Conservation (phyloP, 2,888 invertebrate species). For the Stenurella melanura region DNA sequence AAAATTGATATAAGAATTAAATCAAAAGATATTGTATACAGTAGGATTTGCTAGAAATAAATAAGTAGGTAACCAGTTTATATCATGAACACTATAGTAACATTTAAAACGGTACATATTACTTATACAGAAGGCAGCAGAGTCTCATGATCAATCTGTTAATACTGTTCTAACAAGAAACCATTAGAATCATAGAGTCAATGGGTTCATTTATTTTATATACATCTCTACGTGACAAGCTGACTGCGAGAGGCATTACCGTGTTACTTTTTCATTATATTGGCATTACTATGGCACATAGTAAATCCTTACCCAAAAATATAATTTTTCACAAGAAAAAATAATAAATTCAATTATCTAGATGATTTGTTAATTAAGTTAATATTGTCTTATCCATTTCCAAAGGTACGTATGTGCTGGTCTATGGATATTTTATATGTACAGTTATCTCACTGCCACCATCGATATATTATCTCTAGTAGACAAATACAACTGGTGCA, state of each 20-base stretch:
- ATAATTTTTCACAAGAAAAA: too few species aligned
- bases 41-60: neutral
- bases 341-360: too few species aligned
- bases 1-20: neutral
- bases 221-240: neutral
- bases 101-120: conserved; percentile 10
- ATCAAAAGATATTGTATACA: neutral
- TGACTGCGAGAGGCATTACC: neutral
- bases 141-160: neutral
- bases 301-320: too few species aligned
- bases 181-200: neutral
- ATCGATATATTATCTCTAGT: too few species aligned
- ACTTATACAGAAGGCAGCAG: neutral
- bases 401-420: too few species aligned
- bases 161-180: conserved; percentile 6
- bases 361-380: too few species aligned
- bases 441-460: too few species aligned
- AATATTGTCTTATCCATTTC: too few species aligned
- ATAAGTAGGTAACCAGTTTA: neutral
- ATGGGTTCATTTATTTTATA: conserved; percentile 20
- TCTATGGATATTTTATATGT: too few species aligned
- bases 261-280: too few species aligned
- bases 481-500: too few species aligned
- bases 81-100: neutral
- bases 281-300: too few species aligned